Evolutionary conservation across 2,888 invertebrate species (phyloP).

Genomic region (Brenthis hecate): DNA sequence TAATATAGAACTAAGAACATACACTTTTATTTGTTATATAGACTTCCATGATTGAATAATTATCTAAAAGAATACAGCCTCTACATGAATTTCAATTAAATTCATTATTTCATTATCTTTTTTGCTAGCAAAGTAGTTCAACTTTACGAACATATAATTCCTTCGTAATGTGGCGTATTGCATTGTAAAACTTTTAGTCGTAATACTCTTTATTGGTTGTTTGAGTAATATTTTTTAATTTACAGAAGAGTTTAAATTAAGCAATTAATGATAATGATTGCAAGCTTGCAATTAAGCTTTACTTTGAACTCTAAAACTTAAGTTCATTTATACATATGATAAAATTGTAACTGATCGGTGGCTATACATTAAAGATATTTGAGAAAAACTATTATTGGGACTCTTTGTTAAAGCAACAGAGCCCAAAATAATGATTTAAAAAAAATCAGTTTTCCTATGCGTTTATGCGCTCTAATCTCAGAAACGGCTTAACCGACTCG

Average conservation of each 20-base stretch:
- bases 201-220: not conserved
- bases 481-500: no score
- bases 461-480: no score
- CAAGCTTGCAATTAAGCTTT: not conserved
- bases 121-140: not conserved
- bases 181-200: not conserved
- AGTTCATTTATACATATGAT: no score
- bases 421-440: no score
- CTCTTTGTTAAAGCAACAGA: no score
- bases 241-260: not conserved
- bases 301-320: not conserved
- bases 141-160: constrained; percentile 5
- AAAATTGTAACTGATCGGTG: no score
- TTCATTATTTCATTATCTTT: not conserved
- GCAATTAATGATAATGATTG: not conserved
- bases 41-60: no score
- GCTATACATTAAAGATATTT: no score
- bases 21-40: no score
- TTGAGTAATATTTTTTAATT: constrained; percentile 7
- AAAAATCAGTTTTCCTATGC: no score
- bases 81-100: not conserved
- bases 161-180: not conserved
- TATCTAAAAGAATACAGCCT: no score
- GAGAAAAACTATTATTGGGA: no score
- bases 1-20: not conserved